A percentile compares a stretch with the other conserved stretches of the same genome.
Conservation (phyloP, 2,888 invertebrate genomes). For the Gari tellinella region DNA sequence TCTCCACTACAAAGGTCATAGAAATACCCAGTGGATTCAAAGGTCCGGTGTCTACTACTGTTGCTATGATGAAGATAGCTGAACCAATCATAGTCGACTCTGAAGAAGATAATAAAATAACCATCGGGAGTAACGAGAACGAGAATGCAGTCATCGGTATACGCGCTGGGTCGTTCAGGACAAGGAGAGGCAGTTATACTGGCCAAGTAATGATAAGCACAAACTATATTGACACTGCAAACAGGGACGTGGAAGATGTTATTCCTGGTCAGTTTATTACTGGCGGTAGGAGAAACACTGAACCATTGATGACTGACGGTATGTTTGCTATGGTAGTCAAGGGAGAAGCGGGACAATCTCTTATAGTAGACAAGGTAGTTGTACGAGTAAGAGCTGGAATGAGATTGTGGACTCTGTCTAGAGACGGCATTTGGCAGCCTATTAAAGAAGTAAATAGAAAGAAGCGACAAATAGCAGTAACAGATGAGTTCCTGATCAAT, state of each 20-base stretch:
- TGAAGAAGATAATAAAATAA: neutral
- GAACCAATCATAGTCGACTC: conserved; percentile 14
- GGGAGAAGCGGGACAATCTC: neutral
- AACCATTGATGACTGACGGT: conserved; percentile 5
- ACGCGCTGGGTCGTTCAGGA: conserved; percentile 3
- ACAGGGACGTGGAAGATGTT: neutral
- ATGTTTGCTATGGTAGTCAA: conserved; percentile 4
- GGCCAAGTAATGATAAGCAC: conserved; percentile 9
- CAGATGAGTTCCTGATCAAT: neutral
- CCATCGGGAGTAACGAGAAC: conserved; percentile 1
- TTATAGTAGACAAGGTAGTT: neutral
- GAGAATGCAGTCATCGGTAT: conserved; percentile 6
- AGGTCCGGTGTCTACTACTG: conserved; percentile 10
- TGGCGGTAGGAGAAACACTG: neutral
- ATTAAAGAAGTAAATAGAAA: neutral
- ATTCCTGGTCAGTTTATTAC: conserved; percentile 10
- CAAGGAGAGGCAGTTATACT: neutral
- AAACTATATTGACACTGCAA: conserved; percentile 11
- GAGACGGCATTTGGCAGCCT: conserved; percentile 5
- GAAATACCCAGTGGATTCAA: conserved; percentile 8
- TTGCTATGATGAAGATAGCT: conserved; percentile 7
- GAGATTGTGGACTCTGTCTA: conserved; percentile 7
- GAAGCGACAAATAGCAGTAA: neutral
- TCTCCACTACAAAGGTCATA: conserved; percentile 14
- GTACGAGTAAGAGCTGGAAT: conserved; percentile 1